phyloP scores from a whole-genome alignment of 2,888 invertebrate species.

The Amblyjoppa fuscipennis region DNA sequence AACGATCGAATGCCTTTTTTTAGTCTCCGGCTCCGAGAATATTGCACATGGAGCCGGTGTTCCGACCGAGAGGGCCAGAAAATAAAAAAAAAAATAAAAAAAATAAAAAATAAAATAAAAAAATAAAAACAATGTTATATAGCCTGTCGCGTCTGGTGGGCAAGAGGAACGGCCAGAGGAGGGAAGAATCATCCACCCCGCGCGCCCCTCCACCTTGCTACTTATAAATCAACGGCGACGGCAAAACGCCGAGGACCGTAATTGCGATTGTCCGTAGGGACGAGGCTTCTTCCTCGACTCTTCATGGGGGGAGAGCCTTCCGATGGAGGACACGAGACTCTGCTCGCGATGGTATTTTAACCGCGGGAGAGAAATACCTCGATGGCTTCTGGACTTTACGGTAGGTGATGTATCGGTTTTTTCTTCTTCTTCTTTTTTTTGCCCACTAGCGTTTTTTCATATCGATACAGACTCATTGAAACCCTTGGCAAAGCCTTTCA shows the following conservation, averaged over 20 bases:
- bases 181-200: conserved; percentile 41
- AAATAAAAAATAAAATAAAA: background rate
- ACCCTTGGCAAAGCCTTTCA: too few relatives aligned
- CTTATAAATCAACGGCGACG: conserved; percentile 79
- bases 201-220: conserved; percentile 45
- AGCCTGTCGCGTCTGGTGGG: conserved; percentile 44
- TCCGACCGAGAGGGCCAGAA: background rate
- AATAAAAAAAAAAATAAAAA: conserved; percentile 32
- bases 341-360: background rate
- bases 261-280: conserved; percentile 77
- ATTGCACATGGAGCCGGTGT: conserved; percentile 24
- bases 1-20: conserved; percentile 10
- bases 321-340: background rate
- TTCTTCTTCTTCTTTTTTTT: background rate
- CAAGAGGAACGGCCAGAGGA: conserved; percentile 69
- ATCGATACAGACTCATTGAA: too few relatives aligned
- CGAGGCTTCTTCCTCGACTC: conserved; percentile 12
- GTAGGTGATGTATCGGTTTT: conserved; percentile 45
- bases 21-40: conserved; percentile 26
- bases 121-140: conserved; percentile 36
- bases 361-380: conserved; percentile 28
- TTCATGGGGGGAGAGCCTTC: background rate
- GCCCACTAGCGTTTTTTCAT: too few relatives aligned
- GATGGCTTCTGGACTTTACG: conserved; percentile 49
- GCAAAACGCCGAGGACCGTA: conserved; percentile 69